Evolutionary conservation across 2,888 invertebrate species (phyloP), one percentile per base, ranked within the genome.

Genomic region (Lapara coniferarum): DNA sequence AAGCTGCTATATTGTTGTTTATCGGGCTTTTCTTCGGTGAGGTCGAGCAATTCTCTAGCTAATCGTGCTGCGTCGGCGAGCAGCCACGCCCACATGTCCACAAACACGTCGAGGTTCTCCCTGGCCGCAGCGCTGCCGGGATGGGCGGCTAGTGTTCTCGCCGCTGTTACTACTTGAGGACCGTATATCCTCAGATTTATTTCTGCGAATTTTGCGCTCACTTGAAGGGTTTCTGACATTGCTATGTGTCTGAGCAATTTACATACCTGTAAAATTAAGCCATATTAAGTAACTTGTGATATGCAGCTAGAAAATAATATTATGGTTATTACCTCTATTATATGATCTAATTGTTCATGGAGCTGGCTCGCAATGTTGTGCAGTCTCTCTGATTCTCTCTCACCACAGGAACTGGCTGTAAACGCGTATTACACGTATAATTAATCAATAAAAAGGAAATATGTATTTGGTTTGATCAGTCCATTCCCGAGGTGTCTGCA

Each of bases 291-390:
- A 7, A 49, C 37, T 37, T 10, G 10, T 16, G n/a, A 53, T 53
- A 53, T 53, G 53, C 4, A 37, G 14, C 19, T 53, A 25, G 2
- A 25, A 25, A 2, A 25, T 25, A 25, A 44, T 53, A 59, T 71
- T 68, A 19, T 57, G 19, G 69, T 67, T 66, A 66, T 81, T 84
- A 98, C 99, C 95, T 99, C 99, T 90, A 99, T 97, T 85, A 99
- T 97, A 91, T 99, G 99, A 93, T 99, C 99, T 87, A 99, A 97
- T 92, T 98, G 98, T 92, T 99, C 99, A 88, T 98, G 97, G 90
- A 99, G 99, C 91, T 97, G 97, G 93, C 98, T 98, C 82, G 98
- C 97, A 89, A 97, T 97, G 90, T 97, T 98, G 89, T 98, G 98
- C 82, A 99, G 96, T 89, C 97, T 96, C 88, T 98, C 98, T 82